Percentiles rank a stretch among this genome's conserved stretches.
phyloP scores from a whole-genome alignment of 1,140 invertebrate species.

The Aphis gossypii region DNA sequence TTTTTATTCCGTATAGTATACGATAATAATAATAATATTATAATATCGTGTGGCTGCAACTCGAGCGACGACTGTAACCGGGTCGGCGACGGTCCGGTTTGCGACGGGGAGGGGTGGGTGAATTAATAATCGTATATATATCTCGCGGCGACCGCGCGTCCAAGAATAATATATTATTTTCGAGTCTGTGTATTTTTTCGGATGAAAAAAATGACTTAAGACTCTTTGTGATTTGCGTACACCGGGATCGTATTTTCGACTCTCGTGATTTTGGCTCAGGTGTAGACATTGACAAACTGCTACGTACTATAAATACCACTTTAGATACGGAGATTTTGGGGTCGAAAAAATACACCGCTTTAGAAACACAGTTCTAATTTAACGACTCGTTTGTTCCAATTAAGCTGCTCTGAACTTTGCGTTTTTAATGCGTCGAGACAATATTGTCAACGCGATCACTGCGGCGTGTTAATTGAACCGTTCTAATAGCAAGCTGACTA shows the following conservation, averaged over 20 bases:
- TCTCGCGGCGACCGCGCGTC: neutral
- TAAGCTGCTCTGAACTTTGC: conserved; percentile 34
- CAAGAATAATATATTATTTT: conserved; percentile 31
- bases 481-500: neutral
- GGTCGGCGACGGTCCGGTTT: neutral
- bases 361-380: conserved; percentile 50
- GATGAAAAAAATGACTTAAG: neutral
- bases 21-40: neutral
- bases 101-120: neutral
- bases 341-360: conserved; percentile 36
- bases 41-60: neutral
- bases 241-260: conserved; percentile 22
- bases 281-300: conserved; percentile 55
- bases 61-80: neutral
- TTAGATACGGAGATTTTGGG: conserved; percentile 40
- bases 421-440: conserved; percentile 24
- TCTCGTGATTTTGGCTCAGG: conserved; percentile 52
- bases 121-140: neutral
- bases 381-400: conserved; percentile 58
- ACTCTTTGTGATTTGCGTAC: conserved; percentile 32
- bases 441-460: conserved; percentile 15
- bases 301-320: conserved; percentile 44
- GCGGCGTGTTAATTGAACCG: conserved; percentile 20
- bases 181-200: neutral
- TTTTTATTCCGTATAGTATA: neutral